Conservation (phyloP, 2,888 invertebrate species). For the Tipula vernalis region DNA sequence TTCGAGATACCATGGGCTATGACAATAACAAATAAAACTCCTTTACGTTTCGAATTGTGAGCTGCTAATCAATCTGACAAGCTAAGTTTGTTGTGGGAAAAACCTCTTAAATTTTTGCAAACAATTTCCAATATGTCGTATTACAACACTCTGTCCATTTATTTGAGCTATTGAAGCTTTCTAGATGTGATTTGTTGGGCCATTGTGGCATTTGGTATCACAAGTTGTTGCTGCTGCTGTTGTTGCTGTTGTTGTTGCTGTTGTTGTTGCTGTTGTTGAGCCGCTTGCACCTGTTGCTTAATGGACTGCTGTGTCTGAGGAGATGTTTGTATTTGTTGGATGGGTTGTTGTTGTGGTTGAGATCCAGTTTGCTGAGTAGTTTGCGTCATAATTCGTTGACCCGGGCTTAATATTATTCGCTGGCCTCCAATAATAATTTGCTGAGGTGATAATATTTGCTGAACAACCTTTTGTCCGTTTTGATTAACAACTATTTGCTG, state of each 20-base stretch:
- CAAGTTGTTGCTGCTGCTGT: conserved; percentile 45
- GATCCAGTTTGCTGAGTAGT: conserved; percentile 27
- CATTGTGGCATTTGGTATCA: conserved; percentile 62
- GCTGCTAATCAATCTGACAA: no score
- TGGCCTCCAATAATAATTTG: conserved; percentile 35
- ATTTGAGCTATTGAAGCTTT: conserved; percentile 74
- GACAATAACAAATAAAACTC: no score
- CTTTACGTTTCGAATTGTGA: no score
- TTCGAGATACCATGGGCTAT: no score
- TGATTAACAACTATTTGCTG: conserved; percentile 20
- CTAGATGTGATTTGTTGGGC: conserved; percentile 73
- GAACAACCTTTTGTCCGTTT: conserved; percentile 31
- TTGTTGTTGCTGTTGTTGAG: conserved; percentile 21
- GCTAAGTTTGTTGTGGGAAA: no score
- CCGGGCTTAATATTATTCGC: conserved; percentile 33
- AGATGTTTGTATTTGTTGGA: conserved; percentile 20
- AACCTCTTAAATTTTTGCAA: no score
- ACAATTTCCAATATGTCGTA: conserved; percentile 64
- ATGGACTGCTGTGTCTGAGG: conserved; percentile 26
- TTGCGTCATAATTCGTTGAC: conserved; percentile 34
- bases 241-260: conserved; percentile 5
- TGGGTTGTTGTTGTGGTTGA: conserved; percentile 23
- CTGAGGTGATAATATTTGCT: conserved; percentile 35
- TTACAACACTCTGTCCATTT: conserved; percentile 74
- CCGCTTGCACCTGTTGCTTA: conserved; percentile 23